Evolutionary conservation across 2,888 invertebrate species (phyloP).

Genomic region (Nemotelus nigrinus): DNA sequence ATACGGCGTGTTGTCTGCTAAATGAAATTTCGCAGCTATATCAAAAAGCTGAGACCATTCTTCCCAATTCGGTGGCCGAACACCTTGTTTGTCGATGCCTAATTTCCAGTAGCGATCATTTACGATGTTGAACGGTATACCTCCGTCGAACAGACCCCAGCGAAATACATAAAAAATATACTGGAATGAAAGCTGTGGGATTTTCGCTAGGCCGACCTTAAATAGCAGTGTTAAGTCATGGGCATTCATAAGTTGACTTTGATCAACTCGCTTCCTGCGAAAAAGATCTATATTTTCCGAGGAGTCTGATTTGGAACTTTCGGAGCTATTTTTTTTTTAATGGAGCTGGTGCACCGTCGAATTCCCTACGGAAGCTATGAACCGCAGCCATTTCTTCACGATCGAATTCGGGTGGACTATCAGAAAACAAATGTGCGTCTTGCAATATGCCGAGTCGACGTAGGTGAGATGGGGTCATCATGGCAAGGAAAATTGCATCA

Average conservation of each 20-base stretch:
- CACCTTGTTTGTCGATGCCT: slow-evolving; percentile 69
- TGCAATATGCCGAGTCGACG: slow-evolving; percentile 71
- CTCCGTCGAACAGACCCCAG: slow-evolving; percentile 74
- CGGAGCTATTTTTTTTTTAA: no score
- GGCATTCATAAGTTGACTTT: slow-evolving; percentile 51
- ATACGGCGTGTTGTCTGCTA: slow-evolving; percentile 77
- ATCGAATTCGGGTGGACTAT: slow-evolving; percentile 50
- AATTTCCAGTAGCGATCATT: slow-evolving; percentile 75
- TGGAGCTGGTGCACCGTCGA: no score
- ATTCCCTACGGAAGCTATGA: no score
- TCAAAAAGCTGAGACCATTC: slow-evolving; percentile 72
- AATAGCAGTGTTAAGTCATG: slow-evolving; percentile 66
- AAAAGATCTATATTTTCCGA: no score
- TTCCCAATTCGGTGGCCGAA: slow-evolving; percentile 66
- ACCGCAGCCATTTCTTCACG: slow-evolving; percentile 48
- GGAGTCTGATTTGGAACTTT: no score
- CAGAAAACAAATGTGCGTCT: slow-evolving; percentile 65
- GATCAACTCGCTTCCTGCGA: no score
- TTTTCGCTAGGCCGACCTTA: slow-evolving; percentile 68
- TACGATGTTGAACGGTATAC: slow-evolving; percentile 63
- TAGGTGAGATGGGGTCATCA: slow-evolving; percentile 74
- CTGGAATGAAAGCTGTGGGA: slow-evolving; percentile 78
- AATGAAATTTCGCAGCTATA: slow-evolving; percentile 76
- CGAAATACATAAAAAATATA: slow-evolving; percentile 76
- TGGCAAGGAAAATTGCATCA: slow-evolving; percentile 75